Evolutionary conservation across 2,888 invertebrate species (phyloP).

Genomic region (Sericinus montela): DNA sequence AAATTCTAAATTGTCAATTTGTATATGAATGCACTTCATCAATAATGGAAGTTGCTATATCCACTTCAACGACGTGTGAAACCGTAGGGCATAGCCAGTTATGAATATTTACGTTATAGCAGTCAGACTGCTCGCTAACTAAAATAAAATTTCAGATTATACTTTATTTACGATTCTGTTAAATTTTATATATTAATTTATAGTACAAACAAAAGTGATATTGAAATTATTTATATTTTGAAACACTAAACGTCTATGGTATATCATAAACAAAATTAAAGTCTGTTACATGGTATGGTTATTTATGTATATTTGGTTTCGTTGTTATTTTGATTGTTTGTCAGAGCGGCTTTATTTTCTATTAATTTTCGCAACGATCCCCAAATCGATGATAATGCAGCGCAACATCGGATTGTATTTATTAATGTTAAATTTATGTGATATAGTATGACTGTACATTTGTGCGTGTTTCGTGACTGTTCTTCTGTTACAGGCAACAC

Average conservation of each 20-base stretch:
- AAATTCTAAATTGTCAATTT: too few species aligned
- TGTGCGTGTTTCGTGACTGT: constrained; percentile 38
- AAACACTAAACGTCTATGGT: constrained; percentile 13
- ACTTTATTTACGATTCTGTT: too few species aligned
- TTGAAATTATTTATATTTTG: background rate
- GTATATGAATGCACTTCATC: too few species aligned
- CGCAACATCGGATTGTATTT: constrained; percentile 45
- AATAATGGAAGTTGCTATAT: too few species aligned
- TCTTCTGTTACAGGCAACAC: constrained; percentile 15
- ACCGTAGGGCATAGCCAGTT: too few species aligned
- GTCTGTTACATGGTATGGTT: background rate
- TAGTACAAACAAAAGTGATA: too few species aligned
- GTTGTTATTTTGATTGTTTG: constrained; percentile 2
- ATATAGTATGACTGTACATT: constrained; percentile 61
- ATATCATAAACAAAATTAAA: background rate
- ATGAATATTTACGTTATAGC: too few species aligned
- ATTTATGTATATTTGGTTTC: constrained; percentile 1
- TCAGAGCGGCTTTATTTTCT: constrained; percentile 3
- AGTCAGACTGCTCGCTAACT: too few species aligned
- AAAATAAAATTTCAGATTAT: too few species aligned
- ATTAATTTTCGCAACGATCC: constrained; percentile 13
- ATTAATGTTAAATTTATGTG: constrained; percentile 63
- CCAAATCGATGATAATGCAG: constrained; percentile 9
- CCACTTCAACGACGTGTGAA: too few species aligned
- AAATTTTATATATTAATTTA: too few species aligned